Percentiles rank a stretch among this genome's conserved stretches.
Evolutionary conservation across 2,888 invertebrate species (phyloP).

Genomic region (Dasysyrphus albostriatus): DNA sequence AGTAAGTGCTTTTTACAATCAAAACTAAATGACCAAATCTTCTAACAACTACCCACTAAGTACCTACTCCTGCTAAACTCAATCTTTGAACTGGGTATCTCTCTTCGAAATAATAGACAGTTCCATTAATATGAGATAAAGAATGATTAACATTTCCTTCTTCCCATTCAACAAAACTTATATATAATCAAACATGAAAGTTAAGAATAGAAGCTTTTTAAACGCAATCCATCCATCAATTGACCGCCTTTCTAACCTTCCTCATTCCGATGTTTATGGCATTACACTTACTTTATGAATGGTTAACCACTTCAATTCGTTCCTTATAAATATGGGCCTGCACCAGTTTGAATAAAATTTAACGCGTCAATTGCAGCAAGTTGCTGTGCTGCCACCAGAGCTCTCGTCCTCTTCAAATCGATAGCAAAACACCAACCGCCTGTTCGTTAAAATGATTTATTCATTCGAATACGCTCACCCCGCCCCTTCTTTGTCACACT

Average conservation of each 20-base stretch:
- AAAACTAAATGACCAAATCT: background rate
- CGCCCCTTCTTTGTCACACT: background rate
- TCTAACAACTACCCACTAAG: background rate
- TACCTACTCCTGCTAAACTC: constrained; percentile 15
- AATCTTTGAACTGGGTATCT: background rate
- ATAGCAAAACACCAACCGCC: constrained; percentile 52
- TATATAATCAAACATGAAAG: constrained; percentile 41
- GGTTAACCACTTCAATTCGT: constrained; percentile 59
- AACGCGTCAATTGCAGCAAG: constrained; percentile 55
- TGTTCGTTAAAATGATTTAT: constrained; percentile 70
- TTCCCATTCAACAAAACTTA: constrained; percentile 55
- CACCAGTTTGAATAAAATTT: constrained; percentile 38
- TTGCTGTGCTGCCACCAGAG: background rate
- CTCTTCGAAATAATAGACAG: constrained; percentile 15
- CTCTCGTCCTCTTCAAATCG: constrained; percentile 50
- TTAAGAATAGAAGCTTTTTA: constrained; percentile 5
- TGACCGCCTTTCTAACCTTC: constrained; percentile 65
- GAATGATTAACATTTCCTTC: constrained; percentile 52
- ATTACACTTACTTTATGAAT: constrained; percentile 43
- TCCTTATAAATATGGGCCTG: constrained; percentile 60
- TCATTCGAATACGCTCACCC: constrained; percentile 32
- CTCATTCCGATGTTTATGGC: constrained; percentile 49
- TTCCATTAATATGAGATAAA: constrained; percentile 39
- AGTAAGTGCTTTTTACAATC: background rate
- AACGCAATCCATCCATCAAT: constrained; percentile 48